Base-by-base conservation (phyloP, 2,888 invertebrate genomes). In the Trichogramma evanescens region DNA sequence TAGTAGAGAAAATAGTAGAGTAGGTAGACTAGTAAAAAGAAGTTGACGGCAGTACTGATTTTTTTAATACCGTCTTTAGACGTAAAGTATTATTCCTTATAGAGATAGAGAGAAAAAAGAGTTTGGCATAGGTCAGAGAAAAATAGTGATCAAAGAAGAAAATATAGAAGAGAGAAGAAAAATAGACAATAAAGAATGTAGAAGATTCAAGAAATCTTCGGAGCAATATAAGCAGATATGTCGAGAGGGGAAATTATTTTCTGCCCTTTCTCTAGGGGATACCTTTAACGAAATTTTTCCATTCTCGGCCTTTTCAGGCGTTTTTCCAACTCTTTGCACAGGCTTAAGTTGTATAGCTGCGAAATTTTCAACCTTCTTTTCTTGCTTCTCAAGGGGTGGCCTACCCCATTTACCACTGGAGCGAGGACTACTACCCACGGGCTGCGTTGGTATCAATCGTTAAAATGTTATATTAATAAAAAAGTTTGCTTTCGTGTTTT, bases 281-380 rank as follows among this genome's bases (percentile, higher is more conserved):
- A 78, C 77, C 77, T 77, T 78, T 49, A 77, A 68, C 59, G 71
- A 71, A 63, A 71, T 53, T 62, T 53, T 61, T 68, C 71, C 74
- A 68, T 71, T 74, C 64, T 75, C 74, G 69, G 72, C 69, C 66
- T 69, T 63, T 58, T 72, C 66, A 50, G 67, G 69, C 67, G 66
- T 60, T 71, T 74, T 74, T 50, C 63, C 57, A 51, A 72, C 69
- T 69, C 77, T 79, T 66, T 74, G 71, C 66, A 82, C 80, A 54
- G 85, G 85, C 78, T 85, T 86, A 71, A 86, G 81, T 73, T 84
- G 83, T 67, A 86, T 77, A 66, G 78, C 79, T 84, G 77, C 26
- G 77, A 86, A 86, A 71, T 78, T 81, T 73, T 83, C 84, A 71
- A 79, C 75, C 75, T 80, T 77, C 69, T 79, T 74, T 66, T 80